Percentiles rank a stretch among this genome's conserved stretches.
Conservation (phyloP, 2,113 vertebrate species). For the Trematocara unimaculatum region DNA sequence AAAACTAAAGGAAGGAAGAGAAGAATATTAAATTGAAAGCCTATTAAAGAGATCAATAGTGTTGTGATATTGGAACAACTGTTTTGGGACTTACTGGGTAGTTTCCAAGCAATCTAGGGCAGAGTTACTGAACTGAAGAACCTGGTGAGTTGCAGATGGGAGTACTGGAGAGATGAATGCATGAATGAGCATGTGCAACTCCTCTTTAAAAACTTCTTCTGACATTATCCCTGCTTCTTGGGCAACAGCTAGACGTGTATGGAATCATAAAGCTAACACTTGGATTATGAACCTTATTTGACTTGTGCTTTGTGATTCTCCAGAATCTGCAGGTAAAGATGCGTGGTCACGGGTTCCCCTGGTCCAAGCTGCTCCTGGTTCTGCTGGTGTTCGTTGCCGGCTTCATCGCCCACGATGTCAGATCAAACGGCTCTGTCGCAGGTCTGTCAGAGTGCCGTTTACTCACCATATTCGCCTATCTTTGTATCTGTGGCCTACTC, state of each 20-base stretch:
- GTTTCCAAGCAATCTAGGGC: neutral
- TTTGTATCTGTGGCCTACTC: neutral
- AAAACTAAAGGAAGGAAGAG: neutral
- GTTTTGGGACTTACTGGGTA: neutral
- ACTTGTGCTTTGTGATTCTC: neutral
- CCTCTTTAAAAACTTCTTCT: neutral
- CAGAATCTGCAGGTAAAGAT: slow-evolving; percentile 79
- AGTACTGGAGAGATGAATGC: neutral
- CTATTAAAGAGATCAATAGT: neutral
- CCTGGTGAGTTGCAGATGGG: fast-evolving
- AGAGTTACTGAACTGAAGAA: neutral
- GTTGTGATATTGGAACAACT: fast-evolving
- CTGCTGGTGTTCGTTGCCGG: slow-evolving; percentile 71
- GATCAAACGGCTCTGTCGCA: slow-evolving; percentile 78
- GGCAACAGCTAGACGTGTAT: neutral
- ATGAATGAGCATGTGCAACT: neutral
- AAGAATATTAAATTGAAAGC: neutral
- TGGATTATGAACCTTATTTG: neutral
- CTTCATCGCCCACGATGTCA: slow-evolving; percentile 81
- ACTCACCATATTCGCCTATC: no score
- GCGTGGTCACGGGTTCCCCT: slow-evolving; percentile 76
- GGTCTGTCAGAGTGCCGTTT: slow-evolving; percentile 49
- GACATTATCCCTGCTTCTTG: neutral
- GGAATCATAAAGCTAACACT: neutral
- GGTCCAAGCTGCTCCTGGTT: slow-evolving; percentile 78